Evolutionary conservation across 1,140 invertebrate genomes (phyloP), one percentile per base, ranked within the genome.

Genomic region (Nebria ingens): DNA sequence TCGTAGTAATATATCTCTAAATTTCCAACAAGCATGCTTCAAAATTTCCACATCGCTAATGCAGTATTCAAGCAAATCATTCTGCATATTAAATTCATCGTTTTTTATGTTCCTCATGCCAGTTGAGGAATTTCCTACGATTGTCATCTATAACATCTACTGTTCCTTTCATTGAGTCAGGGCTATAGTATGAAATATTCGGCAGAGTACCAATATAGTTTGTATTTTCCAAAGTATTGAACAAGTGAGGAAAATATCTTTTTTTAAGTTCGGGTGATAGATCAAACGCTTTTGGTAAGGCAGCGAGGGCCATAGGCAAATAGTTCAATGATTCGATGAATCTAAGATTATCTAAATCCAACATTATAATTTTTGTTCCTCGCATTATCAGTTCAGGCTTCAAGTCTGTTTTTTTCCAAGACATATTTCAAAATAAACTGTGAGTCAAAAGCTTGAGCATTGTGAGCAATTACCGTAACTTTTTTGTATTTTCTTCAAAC

Each of bases 241-340:
- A 62, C 2, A 63, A 54, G 52, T 65, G 59, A 3, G 60, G 61
- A 55, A 62, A 64, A 50, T 61, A 59, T 1, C 60, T 62, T 51
- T 62, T 64, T 25, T 49, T 50, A 11, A 19, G 1, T 17, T 9
- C 4, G 3, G 6, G 40, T 17, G 11, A 17, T 29, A 64, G 29
- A 4, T 53, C 58, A 53, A 63, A 60, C 11, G 55, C 57, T 51
- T 59, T 54, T 11, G 55, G 56, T n/a, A 62, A 22, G 17, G 9
- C 17, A 45, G 40, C 6, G 9, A 45, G 40, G 3, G 6, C 3
- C 40, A 45, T 17, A 4, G 6, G 40, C 15, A 45, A 17, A 45
- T 12, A 45, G 17, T 45, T 45, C 9, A 45, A 4, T 45, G 40
- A 45, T 12, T 45, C 40, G 6, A 45, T 45, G 15, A 45, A 45